These are phyloP conservation scores for Patiria pectinifera DNA, from an alignment of 53 echinoderm and acorn worm genomes.

Conservation along the genomic window DNA sequence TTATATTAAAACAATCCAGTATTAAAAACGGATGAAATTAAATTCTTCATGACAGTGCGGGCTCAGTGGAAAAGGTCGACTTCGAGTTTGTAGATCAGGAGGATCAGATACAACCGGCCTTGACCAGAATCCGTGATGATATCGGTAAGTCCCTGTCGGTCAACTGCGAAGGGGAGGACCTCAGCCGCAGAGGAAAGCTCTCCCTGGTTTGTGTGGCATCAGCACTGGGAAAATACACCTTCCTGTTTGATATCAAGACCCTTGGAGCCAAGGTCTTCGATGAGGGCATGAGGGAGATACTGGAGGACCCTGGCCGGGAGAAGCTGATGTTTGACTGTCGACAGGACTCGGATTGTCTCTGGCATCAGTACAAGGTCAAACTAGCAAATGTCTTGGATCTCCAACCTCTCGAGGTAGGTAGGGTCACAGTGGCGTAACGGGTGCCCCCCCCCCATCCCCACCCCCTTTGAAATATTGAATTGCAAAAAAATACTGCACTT, in stretches of 20 bases:
- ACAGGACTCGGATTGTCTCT: constrained; percentile 46
- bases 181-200: constrained; percentile 16
- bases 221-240: neutral
- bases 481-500: too few relatives aligned
- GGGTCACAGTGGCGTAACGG: too few relatives aligned
- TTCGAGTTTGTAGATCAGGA: constrained; percentile 4
- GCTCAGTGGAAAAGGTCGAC: neutral
- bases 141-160: neutral
- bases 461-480: too few relatives aligned
- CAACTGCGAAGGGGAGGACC: constrained; percentile 7
- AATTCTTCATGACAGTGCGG: neutral
- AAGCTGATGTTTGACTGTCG: constrained; percentile 58
- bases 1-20: neutral
- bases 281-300: constrained; percentile 14
- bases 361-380: constrained; percentile 22
- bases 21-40: neutral
- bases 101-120: constrained; percentile 22
- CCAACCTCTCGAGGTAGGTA: constrained; percentile 13
- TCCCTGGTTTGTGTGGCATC: constrained; percentile 1
- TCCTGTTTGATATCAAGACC: constrained; percentile 24
- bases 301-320: constrained; percentile 13
- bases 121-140: neutral
- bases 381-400: constrained; percentile 31
- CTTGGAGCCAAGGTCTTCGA: constrained; percentile 40
- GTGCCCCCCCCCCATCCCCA: too few relatives aligned